phyloP scores from a whole-genome alignment of 2,113 vertebrate genomes.

The Lycaon pictus region DNA sequence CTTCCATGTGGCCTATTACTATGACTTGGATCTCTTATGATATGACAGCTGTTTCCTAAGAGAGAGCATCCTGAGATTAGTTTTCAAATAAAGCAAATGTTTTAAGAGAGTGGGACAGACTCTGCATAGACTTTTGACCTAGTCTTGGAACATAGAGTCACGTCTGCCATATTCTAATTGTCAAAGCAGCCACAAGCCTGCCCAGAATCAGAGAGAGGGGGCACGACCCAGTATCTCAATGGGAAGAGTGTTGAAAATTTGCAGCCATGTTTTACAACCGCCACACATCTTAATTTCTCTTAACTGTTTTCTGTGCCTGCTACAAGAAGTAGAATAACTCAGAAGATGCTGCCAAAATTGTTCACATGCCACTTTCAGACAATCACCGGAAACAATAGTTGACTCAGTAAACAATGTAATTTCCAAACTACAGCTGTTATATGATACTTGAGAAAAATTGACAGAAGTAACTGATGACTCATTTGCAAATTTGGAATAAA shows the following conservation, averaged over 20 bases:
- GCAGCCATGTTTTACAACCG: not conserved
- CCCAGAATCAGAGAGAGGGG: not conserved
- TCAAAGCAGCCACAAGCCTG: not conserved
- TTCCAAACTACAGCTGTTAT: slow-evolving; percentile 52
- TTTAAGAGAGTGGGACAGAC: not conserved
- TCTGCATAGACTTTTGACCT: not conserved
- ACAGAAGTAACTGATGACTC: slow-evolving; percentile 47
- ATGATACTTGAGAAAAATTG: slow-evolving; percentile 48
- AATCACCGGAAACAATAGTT: slow-evolving; percentile 27
- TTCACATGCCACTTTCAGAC: slow-evolving; percentile 3
- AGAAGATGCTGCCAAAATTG: not conserved
- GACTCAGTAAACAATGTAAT: slow-evolving; percentile 39
- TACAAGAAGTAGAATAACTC: not conserved
- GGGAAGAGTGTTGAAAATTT: not conserved
- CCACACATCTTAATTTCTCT: not conserved
- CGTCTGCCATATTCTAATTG: not conserved
- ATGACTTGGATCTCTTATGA: not conserved
- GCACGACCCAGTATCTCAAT: not conserved
- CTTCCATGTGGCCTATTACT: not conserved
- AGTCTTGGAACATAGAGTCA: not conserved
- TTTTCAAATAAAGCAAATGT: slow-evolving; percentile 16
- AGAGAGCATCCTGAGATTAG: not conserved
- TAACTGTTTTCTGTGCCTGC: not conserved
- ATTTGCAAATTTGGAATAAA: slow-evolving; percentile 59
- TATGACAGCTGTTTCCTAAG: not conserved